Evolutionary conservation across 1,140 invertebrate species (phyloP), one percentile per base, ranked within the genome.

Genomic region (Atta cephalotes): DNA sequence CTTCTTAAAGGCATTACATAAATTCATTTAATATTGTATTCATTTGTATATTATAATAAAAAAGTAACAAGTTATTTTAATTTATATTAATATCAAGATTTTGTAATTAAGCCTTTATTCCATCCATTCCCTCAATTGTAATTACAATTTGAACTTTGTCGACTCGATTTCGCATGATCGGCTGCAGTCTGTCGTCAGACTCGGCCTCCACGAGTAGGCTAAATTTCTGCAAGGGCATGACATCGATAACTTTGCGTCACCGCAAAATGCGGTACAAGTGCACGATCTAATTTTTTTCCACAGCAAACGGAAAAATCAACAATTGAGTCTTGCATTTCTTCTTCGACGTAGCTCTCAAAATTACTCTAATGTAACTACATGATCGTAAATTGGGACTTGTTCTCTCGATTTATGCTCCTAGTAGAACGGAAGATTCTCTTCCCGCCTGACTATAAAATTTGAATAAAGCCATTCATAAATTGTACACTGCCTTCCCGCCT

Each of bases 401-500:
- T 71, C 35, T 62, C 18, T 49, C 65, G 31, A 74, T 82, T 82
- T 82, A 74, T 60, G 14, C 14, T 9, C 51, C 39, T 14, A 60
- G 65, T 85, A 85, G 74, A 21, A 51, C n/a, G 16, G 25, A 7
- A 6, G 45, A 45, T 70, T 70, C 51, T 49, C 60, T 53, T 28
- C 60, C 16, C 35, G 5, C 31, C 4, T 68, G 28, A 62, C 70
- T 58, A 85, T 85, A 85, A 85, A 85, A 85, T 85, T 85, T 85
- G 76, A 85, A 85, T 85, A 85, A 85, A 85, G 84, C 84, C 78
- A 80, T 85, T 80, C 84, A 74, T 66, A 80, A 85, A 80, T 85
- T 85, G 74, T 21, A 31, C 84, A 31, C 31, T 80, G 63, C 45
- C 84, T 66, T 85, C 60, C 21, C 51, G 9, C 16, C 16, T 21